phyloP scores from a whole-genome alignment of 1,140 invertebrate species.

The Lepidotrigona ventralis region DNA sequence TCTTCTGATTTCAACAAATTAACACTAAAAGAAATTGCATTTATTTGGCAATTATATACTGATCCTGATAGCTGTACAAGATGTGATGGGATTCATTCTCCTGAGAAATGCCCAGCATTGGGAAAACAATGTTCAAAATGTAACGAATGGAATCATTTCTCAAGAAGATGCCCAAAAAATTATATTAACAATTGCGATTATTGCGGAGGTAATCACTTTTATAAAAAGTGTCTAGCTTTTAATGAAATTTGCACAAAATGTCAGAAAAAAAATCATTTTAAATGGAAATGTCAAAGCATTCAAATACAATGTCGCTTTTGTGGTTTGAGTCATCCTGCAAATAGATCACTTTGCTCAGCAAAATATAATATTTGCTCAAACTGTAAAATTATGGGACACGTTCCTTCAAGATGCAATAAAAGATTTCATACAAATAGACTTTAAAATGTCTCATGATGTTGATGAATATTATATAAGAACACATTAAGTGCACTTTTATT shows the following conservation, averaged over 20 bases:
- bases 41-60: constrained; percentile 31
- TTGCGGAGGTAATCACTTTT: constrained; percentile 26
- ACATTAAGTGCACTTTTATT: neutral
- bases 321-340: neutral
- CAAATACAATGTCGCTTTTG: neutral
- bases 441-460: neutral
- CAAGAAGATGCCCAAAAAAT: neutral
- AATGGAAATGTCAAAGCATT: neutral
- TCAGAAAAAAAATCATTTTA: constrained; percentile 28
- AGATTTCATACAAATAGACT: neutral
- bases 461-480: neutral
- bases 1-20: constrained; percentile 10
- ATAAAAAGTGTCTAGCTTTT: constrained; percentile 30
- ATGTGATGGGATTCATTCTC: constrained; percentile 8
- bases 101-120: constrained; percentile 8
- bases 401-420: neutral
- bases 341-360: constrained; percentile 9
- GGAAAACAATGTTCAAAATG: constrained; percentile 17
- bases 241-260: constrained; percentile 40
- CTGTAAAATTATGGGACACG: neutral
- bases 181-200: constrained; percentile 7
- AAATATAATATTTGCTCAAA: neutral
- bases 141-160: constrained; percentile 33
- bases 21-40: constrained; percentile 3
- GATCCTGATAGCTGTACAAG: neutral